These are phyloP conservation scores for Selenia dentaria DNA, from an alignment of 2,888 invertebrate species.

Conservation along the genomic window DNA sequence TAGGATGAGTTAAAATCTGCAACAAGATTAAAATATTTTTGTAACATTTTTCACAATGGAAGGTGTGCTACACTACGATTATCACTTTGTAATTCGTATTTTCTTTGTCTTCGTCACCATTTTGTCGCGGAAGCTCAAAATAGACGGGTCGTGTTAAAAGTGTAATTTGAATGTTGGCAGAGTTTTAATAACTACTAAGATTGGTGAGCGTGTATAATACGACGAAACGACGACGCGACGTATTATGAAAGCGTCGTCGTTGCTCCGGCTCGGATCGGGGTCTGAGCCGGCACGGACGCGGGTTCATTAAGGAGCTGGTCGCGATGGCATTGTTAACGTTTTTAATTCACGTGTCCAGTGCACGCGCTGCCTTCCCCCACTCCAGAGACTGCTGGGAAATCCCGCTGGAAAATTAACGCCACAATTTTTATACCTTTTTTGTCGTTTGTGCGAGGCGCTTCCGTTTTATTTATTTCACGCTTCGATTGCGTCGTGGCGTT, in stretches of 20 bases:
- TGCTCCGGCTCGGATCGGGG: constrained; percentile 25
- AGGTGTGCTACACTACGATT: constrained; percentile 7
- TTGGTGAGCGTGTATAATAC: constrained; percentile 37
- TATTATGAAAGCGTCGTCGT: constrained; percentile 3
- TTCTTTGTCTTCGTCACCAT: constrained; percentile 23
- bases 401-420: constrained; percentile 82
- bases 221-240: constrained; percentile 16
- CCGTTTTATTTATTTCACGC: constrained; percentile 79
- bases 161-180: constrained; percentile 19
- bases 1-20: constrained; percentile 7
- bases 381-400: constrained; percentile 76
- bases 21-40: constrained; percentile 15
- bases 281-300: constrained; percentile 43
- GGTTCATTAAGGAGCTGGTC: constrained; percentile 76
- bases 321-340: constrained; percentile 78
- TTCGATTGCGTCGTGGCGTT: constrained; percentile 71
- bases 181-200: constrained; percentile 22
- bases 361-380: constrained; percentile 68
- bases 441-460: constrained; percentile 69
- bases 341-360: constrained; percentile 82
- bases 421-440: constrained; percentile 72
- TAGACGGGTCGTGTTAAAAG: constrained; percentile 24
- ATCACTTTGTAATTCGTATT: constrained; percentile 7
- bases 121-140: constrained; percentile 24
- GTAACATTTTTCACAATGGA: constrained; percentile 19